Evolutionary conservation across 2,888 invertebrate species (phyloP).

Genomic region (Philonicus albiceps): DNA sequence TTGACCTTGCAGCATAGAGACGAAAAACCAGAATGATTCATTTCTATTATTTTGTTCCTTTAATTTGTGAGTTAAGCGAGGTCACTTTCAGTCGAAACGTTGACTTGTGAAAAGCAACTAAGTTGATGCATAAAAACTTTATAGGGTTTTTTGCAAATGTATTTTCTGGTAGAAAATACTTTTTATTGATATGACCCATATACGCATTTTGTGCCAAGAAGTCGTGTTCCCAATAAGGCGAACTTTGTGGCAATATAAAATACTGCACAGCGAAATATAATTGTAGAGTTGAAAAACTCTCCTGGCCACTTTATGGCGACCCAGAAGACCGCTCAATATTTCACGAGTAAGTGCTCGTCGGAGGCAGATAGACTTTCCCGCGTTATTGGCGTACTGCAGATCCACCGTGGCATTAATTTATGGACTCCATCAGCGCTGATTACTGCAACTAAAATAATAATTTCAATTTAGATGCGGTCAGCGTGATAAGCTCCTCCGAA

Average conservation of each 20-base stretch:
- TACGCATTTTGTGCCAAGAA: background rate
- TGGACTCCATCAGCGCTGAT: constrained; percentile 9
- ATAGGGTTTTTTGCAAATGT: background rate
- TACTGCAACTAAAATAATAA: constrained; percentile 17
- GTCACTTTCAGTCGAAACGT: background rate
- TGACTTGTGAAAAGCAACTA: background rate
- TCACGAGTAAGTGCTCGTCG: background rate
- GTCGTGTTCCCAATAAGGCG: background rate
- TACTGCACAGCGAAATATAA: background rate
- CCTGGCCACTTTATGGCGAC: background rate
- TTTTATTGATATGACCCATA: background rate
- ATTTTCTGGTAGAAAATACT: background rate
- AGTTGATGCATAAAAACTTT: background rate
- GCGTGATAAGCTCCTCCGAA: constrained; percentile 4
- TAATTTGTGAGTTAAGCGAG: background rate
- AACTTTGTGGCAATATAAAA: background rate
- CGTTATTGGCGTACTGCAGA: background rate
- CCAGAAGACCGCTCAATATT: background rate
- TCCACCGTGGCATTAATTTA: background rate
- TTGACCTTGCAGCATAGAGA: background rate
- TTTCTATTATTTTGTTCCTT: background rate
- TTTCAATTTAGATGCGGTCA: constrained; percentile 20
- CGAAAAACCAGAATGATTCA: background rate
- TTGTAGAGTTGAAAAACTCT: background rate
- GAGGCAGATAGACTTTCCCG: background rate